Conservation (phyloP, 1,140 invertebrate species). For the Rhopalosiphum maidis region DNA sequence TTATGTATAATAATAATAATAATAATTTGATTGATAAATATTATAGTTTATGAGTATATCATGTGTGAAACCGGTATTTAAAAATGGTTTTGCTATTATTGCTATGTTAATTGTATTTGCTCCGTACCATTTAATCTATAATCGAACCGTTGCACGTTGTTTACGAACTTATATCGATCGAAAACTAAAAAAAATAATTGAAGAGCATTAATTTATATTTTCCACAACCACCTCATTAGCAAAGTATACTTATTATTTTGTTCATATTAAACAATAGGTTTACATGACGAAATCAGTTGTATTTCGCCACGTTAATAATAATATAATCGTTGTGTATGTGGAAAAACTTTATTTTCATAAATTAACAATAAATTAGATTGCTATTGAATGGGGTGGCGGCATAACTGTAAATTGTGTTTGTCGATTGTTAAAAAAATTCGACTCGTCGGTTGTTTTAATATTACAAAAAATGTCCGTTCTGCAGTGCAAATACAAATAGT, state of each 20-base stretch:
- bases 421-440: not conserved
- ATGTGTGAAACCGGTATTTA: not conserved
- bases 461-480: not conserved
- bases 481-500: not conserved
- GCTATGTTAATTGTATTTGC: no score
- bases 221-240: not conserved
- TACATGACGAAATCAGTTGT: not conserved
- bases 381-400: not conserved
- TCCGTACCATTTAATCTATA: no score
- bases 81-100: no score
- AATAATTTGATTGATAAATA: no score
- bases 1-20: no score
- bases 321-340: not conserved
- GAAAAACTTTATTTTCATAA: not conserved
- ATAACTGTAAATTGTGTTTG: not conserved
- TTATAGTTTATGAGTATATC: not conserved
- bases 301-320: not conserved
- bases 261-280: not conserved
- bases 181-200: not conserved
- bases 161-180: not conserved
- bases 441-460: not conserved
- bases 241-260: not conserved
- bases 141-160: not conserved
- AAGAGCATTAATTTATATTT: not conserved
- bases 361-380: not conserved